Evolutionary conservation across 2,113 vertebrate genomes (phyloP).

Genomic region (Bubo scandiacus): DNA sequence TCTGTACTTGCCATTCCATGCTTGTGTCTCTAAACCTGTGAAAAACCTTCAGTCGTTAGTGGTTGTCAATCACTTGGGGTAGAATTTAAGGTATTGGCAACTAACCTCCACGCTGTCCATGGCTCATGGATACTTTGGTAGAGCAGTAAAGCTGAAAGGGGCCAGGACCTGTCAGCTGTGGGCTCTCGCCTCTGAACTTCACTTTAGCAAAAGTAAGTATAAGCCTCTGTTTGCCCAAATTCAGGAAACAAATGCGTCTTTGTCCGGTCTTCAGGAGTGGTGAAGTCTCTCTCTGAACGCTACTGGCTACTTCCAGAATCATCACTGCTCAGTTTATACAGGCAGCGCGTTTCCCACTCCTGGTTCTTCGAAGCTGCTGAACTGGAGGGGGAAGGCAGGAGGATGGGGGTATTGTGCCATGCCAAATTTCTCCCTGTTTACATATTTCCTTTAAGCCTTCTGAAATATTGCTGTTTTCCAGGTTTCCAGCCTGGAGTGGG

Average conservation of each 20-base stretch:
- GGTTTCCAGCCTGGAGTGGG: not conserved
- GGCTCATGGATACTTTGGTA: rapidly evolving
- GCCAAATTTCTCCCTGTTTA: not conserved
- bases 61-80: not conserved
- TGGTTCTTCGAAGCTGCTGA: not conserved
- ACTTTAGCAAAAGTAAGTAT: not conserved
- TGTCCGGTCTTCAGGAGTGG: not conserved
- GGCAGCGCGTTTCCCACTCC: rapidly evolving
- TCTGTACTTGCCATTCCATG: not conserved
- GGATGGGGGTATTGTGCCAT: not conserved
- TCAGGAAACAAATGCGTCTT: not conserved
- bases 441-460: not conserved
- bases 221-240: not conserved
- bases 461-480: not conserved
- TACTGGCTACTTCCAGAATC: not conserved
- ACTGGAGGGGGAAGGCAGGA: not conserved
- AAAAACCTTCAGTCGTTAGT: not conserved
- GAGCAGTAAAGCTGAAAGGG: not conserved
- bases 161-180: not conserved
- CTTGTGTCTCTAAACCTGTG: not conserved
- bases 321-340: not conserved
- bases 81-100: not conserved
- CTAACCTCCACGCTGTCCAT: rapidly evolving
- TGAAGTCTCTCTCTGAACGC: not conserved
- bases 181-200: not conserved